Percentiles rank a stretch among this genome's conserved stretches.
Evolutionary conservation across 1,140 invertebrate genomes (phyloP).

Genomic region (Patella vulgata): DNA sequence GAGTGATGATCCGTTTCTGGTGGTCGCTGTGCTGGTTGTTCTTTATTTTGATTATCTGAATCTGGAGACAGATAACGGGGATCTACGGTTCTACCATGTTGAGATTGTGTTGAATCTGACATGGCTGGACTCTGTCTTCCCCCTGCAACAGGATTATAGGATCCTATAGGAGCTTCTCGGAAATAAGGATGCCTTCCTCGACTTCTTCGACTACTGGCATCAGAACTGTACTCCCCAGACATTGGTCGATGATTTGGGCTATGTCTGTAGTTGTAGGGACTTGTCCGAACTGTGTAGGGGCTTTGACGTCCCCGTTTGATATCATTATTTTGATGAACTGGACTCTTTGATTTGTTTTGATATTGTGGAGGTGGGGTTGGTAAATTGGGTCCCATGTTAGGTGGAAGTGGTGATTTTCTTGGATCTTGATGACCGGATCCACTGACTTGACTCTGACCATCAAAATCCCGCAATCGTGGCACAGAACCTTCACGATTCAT

Average conservation of each 20-base stretch:
- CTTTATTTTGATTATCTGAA: conserved; percentile 51
- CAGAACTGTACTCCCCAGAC: conserved; percentile 48
- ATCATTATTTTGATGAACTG: background rate
- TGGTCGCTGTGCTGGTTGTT: conserved; percentile 24
- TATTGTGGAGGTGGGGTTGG: background rate
- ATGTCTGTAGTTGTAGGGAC: conserved; percentile 26
- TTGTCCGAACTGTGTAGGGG: conserved; percentile 4
- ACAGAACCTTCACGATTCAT: conserved; percentile 36
- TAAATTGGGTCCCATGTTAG: background rate
- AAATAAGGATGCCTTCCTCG: conserved; percentile 37
- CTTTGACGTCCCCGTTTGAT: conserved; percentile 6
- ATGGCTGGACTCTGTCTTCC: conserved; percentile 19
- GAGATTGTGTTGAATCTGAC: conserved; percentile 28
- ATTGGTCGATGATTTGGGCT: conserved; percentile 16
- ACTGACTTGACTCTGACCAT: conserved; percentile 52
- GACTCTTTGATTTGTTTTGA: too few species aligned
- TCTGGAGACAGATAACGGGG: conserved; percentile 27
- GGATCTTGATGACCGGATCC: conserved; percentile 11
- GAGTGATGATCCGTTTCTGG: conserved; percentile 61
- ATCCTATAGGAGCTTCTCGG: conserved; percentile 23
- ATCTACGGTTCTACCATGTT: conserved; percentile 15
- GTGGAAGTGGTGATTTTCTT: conserved; percentile 17
- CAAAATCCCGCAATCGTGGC: conserved; percentile 50
- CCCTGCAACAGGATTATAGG: conserved; percentile 16
- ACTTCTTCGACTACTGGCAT: conserved; percentile 42